Percentiles rank a stretch among this genome's conserved stretches.
Conservation (phyloP, 2,113 vertebrate species). For the Trachemys scripta region DNA sequence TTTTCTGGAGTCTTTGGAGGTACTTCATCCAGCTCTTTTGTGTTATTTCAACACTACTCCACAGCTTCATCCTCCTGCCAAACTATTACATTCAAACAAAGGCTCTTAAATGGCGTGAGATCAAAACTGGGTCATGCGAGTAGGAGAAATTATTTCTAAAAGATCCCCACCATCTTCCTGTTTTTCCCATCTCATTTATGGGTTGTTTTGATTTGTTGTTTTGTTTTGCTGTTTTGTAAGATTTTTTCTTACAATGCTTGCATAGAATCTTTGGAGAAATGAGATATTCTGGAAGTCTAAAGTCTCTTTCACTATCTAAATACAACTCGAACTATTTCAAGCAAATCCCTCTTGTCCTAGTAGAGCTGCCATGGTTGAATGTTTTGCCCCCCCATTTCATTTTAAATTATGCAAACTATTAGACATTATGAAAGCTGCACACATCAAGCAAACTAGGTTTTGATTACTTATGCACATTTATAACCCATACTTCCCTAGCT, state of each 20-base stretch:
- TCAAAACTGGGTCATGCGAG: slow-evolving; percentile 37
- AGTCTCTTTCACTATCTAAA: slow-evolving; percentile 43
- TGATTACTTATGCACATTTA: slow-evolving; percentile 56
- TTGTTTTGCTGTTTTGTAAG: background rate
- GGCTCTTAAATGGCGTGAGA: slow-evolving; percentile 52
- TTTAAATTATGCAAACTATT: slow-evolving; percentile 64
- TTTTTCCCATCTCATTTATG: slow-evolving; percentile 49
- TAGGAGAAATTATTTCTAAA: slow-evolving; percentile 61
- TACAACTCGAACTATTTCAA: slow-evolving; percentile 62
- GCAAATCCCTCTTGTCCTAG: slow-evolving; percentile 53
- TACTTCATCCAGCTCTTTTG: background rate
- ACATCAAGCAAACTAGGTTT: slow-evolving; percentile 65
- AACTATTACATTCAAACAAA: slow-evolving; percentile 66
- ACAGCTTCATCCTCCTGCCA: slow-evolving; percentile 54
- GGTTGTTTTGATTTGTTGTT: slow-evolving; percentile 46
- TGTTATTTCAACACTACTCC: slow-evolving; percentile 50
- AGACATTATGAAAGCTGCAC: slow-evolving; percentile 56
- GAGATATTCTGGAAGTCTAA: slow-evolving; percentile 47
- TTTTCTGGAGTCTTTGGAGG: background rate
- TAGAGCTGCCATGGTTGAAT: background rate
- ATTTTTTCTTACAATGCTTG: slow-evolving; percentile 41
- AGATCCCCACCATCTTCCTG: slow-evolving; percentile 46
- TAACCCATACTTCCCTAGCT: slow-evolving; percentile 53
- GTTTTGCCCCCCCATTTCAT: background rate
- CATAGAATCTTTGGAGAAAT: slow-evolving; percentile 61